Base-by-base conservation (phyloP, 2,797 vertebrate species). In the Dryobates pubescens region DNA sequence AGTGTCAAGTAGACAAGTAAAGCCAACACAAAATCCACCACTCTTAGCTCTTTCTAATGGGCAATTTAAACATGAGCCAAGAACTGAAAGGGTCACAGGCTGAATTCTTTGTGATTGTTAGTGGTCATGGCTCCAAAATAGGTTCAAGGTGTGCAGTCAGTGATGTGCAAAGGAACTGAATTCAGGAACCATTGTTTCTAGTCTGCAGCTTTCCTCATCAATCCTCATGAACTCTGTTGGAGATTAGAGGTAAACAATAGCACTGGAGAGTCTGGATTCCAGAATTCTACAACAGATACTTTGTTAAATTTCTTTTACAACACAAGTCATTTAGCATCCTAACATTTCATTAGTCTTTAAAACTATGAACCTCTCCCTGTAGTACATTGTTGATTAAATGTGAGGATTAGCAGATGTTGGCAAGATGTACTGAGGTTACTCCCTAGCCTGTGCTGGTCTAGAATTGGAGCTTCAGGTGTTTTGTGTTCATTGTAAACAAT, bases 21-120 rank as follows among this genome's bases (percentile, higher is more conserved):
- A 84, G 54, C 86, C 83, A 92, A 54, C 41, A 43, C 68, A 68
- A 41, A 94, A 89, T 81, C 64, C 79, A 62, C 76, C 82, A 23
- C 74, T 88, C 26, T 57, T 29, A 15, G 13, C 72, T 71, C 43
- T 34, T 88, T 82, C 58, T 94, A 96, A 94, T 90, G 91, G 82
- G 57, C 86, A 92, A 53, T 92, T 90, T 89, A 76, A 83, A 20
- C 17, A 32, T 74, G 68, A 91, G 57, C 76, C 82, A 58, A 24
- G 76, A 88, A 56, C 49, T n/a, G 79, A 29, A 70, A 36, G 59
- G 54, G 85, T 91, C 86, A 68, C 71, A 58, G 77, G 78, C 84
- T 77, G 90, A 58, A 15, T 80, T 80, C 54, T 83, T 47, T 45
- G 34, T 32, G 45, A 4, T 3, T 47, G 61, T 62, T 64, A 13